Percentiles rank a stretch among this genome's conserved stretches.
These are phyloP conservation scores for Tympanoctomys barrerae DNA, from an alignment of 2,797 vertebrate genomes.

Conservation along the genomic window DNA sequence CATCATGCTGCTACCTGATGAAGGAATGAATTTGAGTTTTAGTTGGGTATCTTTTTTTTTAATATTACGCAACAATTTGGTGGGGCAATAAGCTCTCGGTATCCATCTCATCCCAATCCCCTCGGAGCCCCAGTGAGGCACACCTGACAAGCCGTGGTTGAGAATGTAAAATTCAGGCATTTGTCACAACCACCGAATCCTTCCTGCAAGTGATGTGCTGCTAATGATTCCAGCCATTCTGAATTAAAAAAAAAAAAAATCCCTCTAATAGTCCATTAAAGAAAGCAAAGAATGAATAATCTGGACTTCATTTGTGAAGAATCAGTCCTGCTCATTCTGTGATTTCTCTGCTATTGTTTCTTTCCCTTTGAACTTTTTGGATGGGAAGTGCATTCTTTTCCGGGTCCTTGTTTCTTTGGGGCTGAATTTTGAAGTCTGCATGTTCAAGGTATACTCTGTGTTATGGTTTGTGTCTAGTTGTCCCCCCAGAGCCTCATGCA, in stretches of 20 bases:
- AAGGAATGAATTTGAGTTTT: constrained; percentile 34
- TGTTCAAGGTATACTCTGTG: not conserved
- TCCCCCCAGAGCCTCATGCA: no score
- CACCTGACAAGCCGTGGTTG: constrained; percentile 54
- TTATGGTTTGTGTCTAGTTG: no score
- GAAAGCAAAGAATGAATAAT: constrained; percentile 71
- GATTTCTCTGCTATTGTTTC: not conserved
- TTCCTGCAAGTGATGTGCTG: constrained; percentile 83
- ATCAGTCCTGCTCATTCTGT: not conserved
- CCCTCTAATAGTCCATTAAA: constrained; percentile 68
- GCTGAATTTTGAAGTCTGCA: not conserved
- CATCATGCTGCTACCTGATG: constrained; percentile 48
- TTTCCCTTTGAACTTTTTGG: not conserved
- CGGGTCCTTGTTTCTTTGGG: not conserved
- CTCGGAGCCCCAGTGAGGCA: constrained; percentile 70
- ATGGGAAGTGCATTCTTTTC: not conserved
- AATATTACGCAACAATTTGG: constrained; percentile 61
- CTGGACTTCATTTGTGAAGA: constrained; percentile 65
- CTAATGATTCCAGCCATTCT: constrained; percentile 78
- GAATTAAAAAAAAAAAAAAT: constrained; percentile 8
- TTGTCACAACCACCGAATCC: constrained; percentile 82
- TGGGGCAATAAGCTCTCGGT: constrained; percentile 75
- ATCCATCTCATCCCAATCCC: constrained; percentile 32
- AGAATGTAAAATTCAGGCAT: constrained; percentile 85
- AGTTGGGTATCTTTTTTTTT: constrained; percentile 33